Evolutionary conservation across 1,140 invertebrate genomes (phyloP).

Genomic region (Notospermus geniculatus): DNA sequence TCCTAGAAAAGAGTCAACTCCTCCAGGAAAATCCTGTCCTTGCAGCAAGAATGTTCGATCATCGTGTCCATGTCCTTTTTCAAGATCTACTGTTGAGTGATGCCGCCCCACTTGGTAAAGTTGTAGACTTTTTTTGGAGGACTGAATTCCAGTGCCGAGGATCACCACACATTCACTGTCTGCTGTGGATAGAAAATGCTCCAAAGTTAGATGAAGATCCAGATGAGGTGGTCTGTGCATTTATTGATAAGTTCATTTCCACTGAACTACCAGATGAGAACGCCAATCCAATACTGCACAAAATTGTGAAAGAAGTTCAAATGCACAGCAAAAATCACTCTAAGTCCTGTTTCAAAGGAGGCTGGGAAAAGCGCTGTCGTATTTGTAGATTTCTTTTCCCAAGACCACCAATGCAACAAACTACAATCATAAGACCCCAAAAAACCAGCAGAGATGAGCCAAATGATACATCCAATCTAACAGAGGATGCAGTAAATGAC

Average conservation of each 20-base stretch:
- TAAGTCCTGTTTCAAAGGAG: constrained; percentile 8
- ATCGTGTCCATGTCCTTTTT: constrained; percentile 2
- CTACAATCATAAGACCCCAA: neutral
- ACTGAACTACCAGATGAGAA: neutral
- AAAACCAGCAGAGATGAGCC: neutral
- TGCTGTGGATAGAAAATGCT: constrained; percentile 18
- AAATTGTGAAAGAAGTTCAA: constrained; percentile 4
- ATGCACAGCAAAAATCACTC: constrained; percentile 13
- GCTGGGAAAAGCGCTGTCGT: neutral
- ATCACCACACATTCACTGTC: constrained; percentile 21
- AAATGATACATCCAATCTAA: neutral
- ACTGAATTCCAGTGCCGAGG: constrained; percentile 25
- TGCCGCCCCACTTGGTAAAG: constrained; percentile 15
- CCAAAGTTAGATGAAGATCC: constrained; percentile 2
- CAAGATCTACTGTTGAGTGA: constrained; percentile 10
- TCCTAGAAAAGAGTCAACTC: neutral
- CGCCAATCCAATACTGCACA: neutral
- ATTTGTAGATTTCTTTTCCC: constrained; percentile 9
- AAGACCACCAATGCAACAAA: neutral
- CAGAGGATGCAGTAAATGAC: constrained; percentile 8
- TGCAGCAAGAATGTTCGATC: constrained; percentile 11
- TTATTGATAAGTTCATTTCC: constrained; percentile 1
- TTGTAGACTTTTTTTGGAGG: constrained; percentile 18
- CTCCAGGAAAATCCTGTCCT: constrained; percentile 4
- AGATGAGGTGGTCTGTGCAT: constrained; percentile 1